Evolutionary conservation across 2,113 vertebrate species (phyloP).

Genomic region (Antechinus flavipes): DNA sequence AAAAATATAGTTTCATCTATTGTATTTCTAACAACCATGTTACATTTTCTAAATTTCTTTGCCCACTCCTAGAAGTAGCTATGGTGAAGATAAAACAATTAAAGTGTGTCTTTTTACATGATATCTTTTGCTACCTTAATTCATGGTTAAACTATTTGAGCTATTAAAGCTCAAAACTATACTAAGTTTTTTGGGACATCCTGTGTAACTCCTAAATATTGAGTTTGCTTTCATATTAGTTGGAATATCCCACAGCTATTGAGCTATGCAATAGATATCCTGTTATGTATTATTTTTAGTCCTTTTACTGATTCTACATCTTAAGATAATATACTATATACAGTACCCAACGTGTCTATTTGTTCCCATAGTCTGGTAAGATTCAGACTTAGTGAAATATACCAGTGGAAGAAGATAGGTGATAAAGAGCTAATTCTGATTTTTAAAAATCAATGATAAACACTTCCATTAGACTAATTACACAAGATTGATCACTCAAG

Average conservation of each 20-base stretch:
- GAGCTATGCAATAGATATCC: neutral
- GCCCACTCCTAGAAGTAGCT: neutral
- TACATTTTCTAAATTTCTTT: neutral
- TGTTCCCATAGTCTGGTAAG: neutral
- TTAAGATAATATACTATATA: neutral
- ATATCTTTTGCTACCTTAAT: neutral
- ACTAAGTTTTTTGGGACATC: neutral
- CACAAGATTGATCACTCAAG: neutral
- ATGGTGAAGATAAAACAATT: neutral
- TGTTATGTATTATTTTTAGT: neutral
- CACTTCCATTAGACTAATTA: neutral
- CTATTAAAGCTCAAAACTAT: neutral
- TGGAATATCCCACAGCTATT: neutral
- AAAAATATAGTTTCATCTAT: neutral
- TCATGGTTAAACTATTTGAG: neutral
- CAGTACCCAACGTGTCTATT: neutral
- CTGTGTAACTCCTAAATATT: neutral
- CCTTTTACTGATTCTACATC: neutral
- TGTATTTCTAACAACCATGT: neutral
- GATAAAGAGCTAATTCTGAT: neutral
- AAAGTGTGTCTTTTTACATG: neutral
- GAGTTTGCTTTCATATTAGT: neutral
- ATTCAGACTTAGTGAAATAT: neutral
- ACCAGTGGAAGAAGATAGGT: neutral
- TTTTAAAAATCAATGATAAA: neutral